A percentile compares a stretch with the other conserved stretches of the same genome.
Evolutionary conservation across 2,797 vertebrate species (phyloP).

Genomic region (Scolopax bukidnonensis): DNA sequence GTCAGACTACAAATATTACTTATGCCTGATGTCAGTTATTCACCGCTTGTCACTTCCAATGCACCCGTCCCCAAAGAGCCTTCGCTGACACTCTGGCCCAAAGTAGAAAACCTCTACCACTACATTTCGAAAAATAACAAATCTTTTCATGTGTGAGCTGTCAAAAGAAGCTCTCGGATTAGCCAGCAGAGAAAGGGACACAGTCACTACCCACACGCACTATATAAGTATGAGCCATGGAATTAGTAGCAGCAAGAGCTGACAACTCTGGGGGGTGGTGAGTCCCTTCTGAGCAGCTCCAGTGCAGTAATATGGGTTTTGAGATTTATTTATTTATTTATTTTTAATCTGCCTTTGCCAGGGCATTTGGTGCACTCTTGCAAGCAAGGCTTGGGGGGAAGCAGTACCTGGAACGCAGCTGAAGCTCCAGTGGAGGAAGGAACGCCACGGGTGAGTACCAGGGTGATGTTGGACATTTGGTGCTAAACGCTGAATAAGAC

Average conservation of each 20-base stretch:
- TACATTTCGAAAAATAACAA: conserved; percentile 60
- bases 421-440: not conserved
- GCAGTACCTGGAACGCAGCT: not conserved
- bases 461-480: not conserved
- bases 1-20: conserved; percentile 60
- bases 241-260: not conserved
- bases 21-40: conserved; percentile 69
- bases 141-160: conserved; percentile 51
- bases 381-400: not conserved
- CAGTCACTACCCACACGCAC: not conserved
- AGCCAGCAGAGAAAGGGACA: not conserved
- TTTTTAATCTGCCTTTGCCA: not conserved
- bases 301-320: not conserved
- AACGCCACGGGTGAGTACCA: rapidly evolving
- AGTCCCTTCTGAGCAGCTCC: not conserved
- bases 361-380: not conserved
- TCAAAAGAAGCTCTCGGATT: conserved; percentile 27
- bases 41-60: conserved; percentile 62
- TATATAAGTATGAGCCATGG: not conserved
- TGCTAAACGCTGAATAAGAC: not conserved
- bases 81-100: not conserved
- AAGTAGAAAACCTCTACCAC: conserved; percentile 33
- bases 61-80: not conserved
- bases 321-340: not conserved
- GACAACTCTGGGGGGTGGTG: not conserved